A percentile compares a stretch with the other conserved stretches of the same genome.
phyloP scores from a whole-genome alignment of 2,113 vertebrate species.

The Polypterus senegalus region DNA sequence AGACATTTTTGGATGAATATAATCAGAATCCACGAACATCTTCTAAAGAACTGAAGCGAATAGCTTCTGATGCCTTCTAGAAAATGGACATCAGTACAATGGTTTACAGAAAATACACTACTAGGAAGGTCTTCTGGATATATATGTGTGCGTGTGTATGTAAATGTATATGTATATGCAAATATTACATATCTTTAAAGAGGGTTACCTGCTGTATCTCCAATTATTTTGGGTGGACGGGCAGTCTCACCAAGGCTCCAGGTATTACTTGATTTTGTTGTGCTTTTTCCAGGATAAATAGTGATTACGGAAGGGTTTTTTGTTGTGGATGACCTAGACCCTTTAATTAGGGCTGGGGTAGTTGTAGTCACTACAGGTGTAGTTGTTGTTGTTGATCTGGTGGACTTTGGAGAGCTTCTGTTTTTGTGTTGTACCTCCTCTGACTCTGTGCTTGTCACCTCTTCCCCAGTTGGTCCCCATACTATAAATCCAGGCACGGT shows the following conservation, averaged over 20 bases:
- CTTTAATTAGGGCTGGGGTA: conserved; percentile 29
- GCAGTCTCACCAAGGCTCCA: conserved; percentile 35
- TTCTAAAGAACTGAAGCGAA: no score
- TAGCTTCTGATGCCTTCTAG: background rate
- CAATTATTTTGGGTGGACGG: conserved; percentile 53
- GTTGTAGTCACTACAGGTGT: conserved; percentile 35
- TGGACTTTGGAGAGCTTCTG: conserved; percentile 33
- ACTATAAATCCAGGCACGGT: conserved; percentile 60
- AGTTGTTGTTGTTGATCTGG: conserved; percentile 38
- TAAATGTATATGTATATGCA: no score
- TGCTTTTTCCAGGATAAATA: conserved; percentile 43
- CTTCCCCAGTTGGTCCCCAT: conserved; percentile 58
- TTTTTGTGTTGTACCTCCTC: conserved; percentile 30
- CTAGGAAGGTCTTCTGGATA: no score
- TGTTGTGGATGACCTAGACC: conserved; percentile 32
- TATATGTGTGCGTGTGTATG: no score
- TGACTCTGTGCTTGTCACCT: conserved; percentile 25
- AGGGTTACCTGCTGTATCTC: conserved; percentile 50
- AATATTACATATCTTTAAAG: no score
- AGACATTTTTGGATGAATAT: no score
- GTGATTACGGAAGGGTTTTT: conserved; percentile 45
- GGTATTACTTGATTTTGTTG: conserved; percentile 40
- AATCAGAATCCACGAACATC: no score
- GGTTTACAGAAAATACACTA: background rate
- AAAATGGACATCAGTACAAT: background rate